Conservation (phyloP, 2,113 vertebrate species). For the Thalassoma bifasciatum region DNA sequence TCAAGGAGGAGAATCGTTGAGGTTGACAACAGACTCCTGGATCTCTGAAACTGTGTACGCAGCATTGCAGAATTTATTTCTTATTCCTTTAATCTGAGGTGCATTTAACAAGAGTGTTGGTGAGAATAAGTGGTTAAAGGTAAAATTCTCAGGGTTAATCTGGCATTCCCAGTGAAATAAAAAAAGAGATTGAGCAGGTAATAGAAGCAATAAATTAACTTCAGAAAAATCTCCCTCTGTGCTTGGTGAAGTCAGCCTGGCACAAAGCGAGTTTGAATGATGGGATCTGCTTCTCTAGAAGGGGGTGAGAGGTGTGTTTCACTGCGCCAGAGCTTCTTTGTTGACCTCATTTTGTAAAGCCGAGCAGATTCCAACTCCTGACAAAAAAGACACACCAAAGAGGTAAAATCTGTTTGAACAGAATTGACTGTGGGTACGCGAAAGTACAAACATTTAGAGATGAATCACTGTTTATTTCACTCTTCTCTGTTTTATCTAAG, state of each 20-base stretch:
- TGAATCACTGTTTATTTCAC: not conserved
- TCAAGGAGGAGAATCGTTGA: slow-evolving; percentile 54
- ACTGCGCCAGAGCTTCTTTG: slow-evolving; percentile 61
- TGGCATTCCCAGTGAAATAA: slow-evolving; percentile 36
- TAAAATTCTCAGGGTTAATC: slow-evolving; percentile 16
- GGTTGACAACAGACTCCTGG: slow-evolving; percentile 35
- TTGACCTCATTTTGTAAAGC: slow-evolving; percentile 77
- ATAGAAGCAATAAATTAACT: slow-evolving; percentile 37
- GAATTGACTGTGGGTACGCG: not conserved
- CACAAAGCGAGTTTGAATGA: slow-evolving; percentile 8
- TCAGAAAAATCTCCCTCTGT: slow-evolving; percentile 16
- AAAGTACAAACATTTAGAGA: not conserved
- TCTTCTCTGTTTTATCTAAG: not conserved
- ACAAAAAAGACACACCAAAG: slow-evolving; percentile 46
- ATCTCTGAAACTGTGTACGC: slow-evolving; percentile 2
- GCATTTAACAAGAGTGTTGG: not conserved
- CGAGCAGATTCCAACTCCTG: slow-evolving; percentile 67
- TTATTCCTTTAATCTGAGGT: slow-evolving; percentile 13
- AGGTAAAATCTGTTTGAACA: slow-evolving; percentile 29
- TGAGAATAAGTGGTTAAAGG: slow-evolving; percentile 1
- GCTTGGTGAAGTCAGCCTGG: slow-evolving; percentile 14
- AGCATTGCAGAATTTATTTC: slow-evolving; percentile 3
- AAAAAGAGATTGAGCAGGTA: slow-evolving; percentile 13
- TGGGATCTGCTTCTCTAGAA: slow-evolving; percentile 22
- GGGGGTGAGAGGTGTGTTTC: slow-evolving; percentile 50